A percentile compares a stretch with the other conserved stretches of the same genome.
Conservation (phyloP, 1,140 invertebrate genomes). For the Delia radicum region DNA sequence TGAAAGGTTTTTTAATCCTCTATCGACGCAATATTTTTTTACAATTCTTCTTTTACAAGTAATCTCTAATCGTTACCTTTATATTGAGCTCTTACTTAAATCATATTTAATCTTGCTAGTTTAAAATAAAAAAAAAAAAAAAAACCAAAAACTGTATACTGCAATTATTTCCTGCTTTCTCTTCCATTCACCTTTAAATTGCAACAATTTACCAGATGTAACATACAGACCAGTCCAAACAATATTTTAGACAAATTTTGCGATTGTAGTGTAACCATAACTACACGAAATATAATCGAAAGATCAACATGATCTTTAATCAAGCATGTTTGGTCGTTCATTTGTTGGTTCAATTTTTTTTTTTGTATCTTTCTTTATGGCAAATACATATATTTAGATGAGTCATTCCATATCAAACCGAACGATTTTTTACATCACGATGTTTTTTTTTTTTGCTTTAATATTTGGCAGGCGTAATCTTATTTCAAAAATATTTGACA, state of each 20-base stretch:
- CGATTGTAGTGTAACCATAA: background rate
- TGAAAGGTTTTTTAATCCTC: too few relatives aligned
- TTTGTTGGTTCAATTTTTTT: background rate
- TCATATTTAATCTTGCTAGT: background rate
- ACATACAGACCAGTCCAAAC: background rate
- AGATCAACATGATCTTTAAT: slow-evolving; percentile 4
- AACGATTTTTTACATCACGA: too few relatives aligned
- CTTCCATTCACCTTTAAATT: background rate
- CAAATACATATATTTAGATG: background rate
- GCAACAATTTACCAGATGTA: background rate
- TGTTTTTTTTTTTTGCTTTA: too few relatives aligned
- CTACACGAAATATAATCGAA: background rate
- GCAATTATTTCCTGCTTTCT: background rate
- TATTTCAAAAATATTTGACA: too few relatives aligned
- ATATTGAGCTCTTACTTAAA: background rate
- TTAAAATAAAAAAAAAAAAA: background rate
- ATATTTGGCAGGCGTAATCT: too few relatives aligned
- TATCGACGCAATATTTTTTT: too few relatives aligned
- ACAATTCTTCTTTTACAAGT: too few relatives aligned
- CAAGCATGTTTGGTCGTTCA: background rate
- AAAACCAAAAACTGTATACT: background rate
- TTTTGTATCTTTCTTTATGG: background rate
- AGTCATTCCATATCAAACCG: too few relatives aligned
- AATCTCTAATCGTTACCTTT: background rate
- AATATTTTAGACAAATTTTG: background rate